Conservation (phyloP, 2,797 vertebrate species). For the Pyrrhura leucotis region DNA sequence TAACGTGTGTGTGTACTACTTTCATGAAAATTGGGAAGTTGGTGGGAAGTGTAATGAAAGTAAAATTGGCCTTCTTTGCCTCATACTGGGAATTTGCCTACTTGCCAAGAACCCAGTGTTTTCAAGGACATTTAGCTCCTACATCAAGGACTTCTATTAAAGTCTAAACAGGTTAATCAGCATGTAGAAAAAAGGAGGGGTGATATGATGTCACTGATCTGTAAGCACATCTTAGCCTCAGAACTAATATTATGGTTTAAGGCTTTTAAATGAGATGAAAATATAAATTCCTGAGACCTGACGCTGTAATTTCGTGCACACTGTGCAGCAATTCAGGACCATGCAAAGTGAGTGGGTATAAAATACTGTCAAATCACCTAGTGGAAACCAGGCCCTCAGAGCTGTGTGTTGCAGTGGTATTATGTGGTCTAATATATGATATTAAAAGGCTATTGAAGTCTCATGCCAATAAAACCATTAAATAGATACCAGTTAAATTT, state of each 20-base stretch:
- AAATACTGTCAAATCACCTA: neutral
- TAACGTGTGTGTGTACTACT: slow-evolving; percentile 33
- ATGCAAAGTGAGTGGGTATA: neutral
- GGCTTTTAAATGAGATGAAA: slow-evolving; percentile 31
- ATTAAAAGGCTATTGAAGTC: neutral
- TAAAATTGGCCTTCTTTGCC: slow-evolving; percentile 53
- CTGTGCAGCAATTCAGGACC: neutral
- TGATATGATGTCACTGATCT: slow-evolving; percentile 53
- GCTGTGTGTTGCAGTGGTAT: neutral
- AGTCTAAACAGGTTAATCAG: slow-evolving; percentile 68
- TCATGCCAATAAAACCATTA: slow-evolving; percentile 1
- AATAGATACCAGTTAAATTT: neutral
- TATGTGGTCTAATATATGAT: neutral
- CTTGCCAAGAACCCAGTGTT: slow-evolving; percentile 64
- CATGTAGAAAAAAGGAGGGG: slow-evolving; percentile 19
- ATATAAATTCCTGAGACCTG: neutral
- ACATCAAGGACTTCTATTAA: slow-evolving; percentile 48
- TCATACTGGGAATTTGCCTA: slow-evolving; percentile 70
- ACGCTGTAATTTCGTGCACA: neutral
- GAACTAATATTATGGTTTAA: slow-evolving; percentile 64
- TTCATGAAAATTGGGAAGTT: slow-evolving; percentile 62
- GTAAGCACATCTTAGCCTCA: slow-evolving; percentile 55
- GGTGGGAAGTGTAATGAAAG: slow-evolving; percentile 63
- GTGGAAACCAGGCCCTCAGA: slow-evolving; percentile 3
- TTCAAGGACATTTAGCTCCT: slow-evolving; percentile 61